Base-by-base conservation (phyloP, 2,888 invertebrate genomes). In the Papilio demoleus region DNA sequence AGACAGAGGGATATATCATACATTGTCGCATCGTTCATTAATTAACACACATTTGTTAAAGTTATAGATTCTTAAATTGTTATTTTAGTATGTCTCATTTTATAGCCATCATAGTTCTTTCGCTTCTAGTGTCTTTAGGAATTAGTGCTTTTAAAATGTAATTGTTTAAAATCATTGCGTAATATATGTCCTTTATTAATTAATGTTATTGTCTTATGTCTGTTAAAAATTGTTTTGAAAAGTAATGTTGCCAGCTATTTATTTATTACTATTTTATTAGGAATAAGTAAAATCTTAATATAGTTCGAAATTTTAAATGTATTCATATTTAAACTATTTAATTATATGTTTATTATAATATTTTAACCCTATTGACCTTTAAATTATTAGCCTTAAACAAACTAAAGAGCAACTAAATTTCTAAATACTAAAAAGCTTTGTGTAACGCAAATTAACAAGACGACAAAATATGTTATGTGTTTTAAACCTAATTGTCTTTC, bases 401-500 rank as follows among this genome's bases (percentile, higher is more conserved):
- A 19, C 47, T 47, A 12, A 47, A 47, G 22, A 47, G 1, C 1
- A 12, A 47, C 47, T 47, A 47, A 47, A 47, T 47, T 47, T 47
- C 47, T 1, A 1, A 47, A 22, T 22, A 47, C 47, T 47, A 47
- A 47, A n/a, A n/a, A 47, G 19, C 47, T 47, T 47, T 22, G 22
- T 19, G n/a, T 22, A 11, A 11, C 19, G 22, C 19, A 22, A 47
- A 22, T 47, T 4, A 47, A 47, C 22, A 17, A 38, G 1, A 17
- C n/a, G n/a, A 19, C 19, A 6, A 22, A 22, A 22, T 47, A 22
- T 22, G 19, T 12, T 22, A 19, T 22, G 9, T 0, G 4, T 22
- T 0, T 47, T 3, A 22, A 47, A 22, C 1, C 0, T 47, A 22
- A 22, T 12, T 4, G 67, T 58, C 70, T 79, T 74, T 0, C 92